A percentile compares a stretch with the other conserved stretches of the same genome.
These are phyloP conservation scores for Argyresthia goedartella DNA, from an alignment of 2,888 invertebrate species.

Conservation along the genomic window DNA sequence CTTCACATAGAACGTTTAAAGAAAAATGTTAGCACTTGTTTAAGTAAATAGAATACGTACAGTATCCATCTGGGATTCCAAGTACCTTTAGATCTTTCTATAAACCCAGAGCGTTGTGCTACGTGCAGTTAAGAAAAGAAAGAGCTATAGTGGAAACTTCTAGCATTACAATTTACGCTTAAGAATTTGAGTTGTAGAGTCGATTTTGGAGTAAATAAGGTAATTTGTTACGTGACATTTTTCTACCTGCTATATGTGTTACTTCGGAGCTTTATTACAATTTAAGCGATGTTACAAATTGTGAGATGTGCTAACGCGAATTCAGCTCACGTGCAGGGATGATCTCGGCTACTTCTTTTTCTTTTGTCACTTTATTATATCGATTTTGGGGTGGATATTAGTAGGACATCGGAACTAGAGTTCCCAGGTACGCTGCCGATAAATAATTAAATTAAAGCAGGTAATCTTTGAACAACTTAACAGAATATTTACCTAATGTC, in stretches of 20 bases:
- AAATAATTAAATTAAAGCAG: too few species aligned
- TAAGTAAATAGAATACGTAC: conserved; percentile 62
- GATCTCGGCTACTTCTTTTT: conserved; percentile 11
- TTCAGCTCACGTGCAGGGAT: conserved; percentile 40
- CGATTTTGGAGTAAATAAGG: background rate
- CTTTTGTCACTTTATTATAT: conserved; percentile 27
- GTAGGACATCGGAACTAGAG: too few species aligned
- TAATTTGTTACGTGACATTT: conserved; percentile 20
- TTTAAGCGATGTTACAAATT: conserved; percentile 66
- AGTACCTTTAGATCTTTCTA: conserved; percentile 48
- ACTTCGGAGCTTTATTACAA: conserved; percentile 61
- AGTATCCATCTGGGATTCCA: conserved; percentile 55
- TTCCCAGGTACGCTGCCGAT: too few species aligned
- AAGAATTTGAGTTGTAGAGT: background rate
- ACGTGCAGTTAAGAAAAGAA: background rate
- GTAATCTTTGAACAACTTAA: too few species aligned
- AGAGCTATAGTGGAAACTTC: background rate
- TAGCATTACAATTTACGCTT: conserved; percentile 7
- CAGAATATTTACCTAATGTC: too few species aligned
- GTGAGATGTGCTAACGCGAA: conserved; percentile 56
- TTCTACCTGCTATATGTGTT: conserved; percentile 37
- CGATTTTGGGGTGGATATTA: too few species aligned
- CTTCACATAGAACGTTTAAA: conserved; percentile 36
- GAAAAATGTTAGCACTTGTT: conserved; percentile 56
- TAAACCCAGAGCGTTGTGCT: conserved; percentile 30